Percentiles rank a stretch among this genome's conserved stretches.
Evolutionary conservation across 2,113 vertebrate genomes (phyloP).

Genomic region (Chrysochloris asiatica): DNA sequence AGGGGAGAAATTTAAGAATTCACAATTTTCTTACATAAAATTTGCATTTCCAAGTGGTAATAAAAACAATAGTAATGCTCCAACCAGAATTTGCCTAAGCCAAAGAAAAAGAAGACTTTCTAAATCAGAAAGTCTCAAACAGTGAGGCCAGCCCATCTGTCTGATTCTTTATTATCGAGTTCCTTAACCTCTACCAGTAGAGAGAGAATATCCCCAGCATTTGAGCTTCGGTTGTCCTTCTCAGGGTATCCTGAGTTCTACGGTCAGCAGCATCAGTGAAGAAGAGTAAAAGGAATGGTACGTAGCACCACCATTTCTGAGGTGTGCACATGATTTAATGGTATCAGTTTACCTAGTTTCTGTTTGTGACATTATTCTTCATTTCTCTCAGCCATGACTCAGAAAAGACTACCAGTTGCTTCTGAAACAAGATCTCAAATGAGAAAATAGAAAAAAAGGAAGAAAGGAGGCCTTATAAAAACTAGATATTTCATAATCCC

Average conservation of each 20-base stretch:
- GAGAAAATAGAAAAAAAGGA: no score
- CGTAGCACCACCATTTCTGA: background rate
- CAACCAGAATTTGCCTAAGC: background rate
- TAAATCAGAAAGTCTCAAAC: background rate
- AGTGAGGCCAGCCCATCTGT: background rate
- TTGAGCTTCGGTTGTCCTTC: background rate
- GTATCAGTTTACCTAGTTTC: background rate
- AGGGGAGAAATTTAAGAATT: conserved; percentile 4
- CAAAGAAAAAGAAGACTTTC: accelerated
- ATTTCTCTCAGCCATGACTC: background rate
- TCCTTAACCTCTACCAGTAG: background rate
- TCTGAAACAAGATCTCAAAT: no score
- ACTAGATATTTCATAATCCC: no score
- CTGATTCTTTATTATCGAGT: background rate
- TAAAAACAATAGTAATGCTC: background rate
- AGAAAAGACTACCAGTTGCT: background rate
- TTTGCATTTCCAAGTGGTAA: background rate
- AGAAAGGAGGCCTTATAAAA: no score
- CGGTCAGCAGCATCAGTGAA: background rate
- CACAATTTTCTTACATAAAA: background rate
- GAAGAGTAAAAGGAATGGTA: background rate
- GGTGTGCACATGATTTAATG: background rate
- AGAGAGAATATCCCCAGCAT: background rate
- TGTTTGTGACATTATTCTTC: background rate
- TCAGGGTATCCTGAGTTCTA: background rate